Base-by-base conservation (phyloP, 2,888 invertebrate genomes). In the Drosophila paramelanica region DNA sequence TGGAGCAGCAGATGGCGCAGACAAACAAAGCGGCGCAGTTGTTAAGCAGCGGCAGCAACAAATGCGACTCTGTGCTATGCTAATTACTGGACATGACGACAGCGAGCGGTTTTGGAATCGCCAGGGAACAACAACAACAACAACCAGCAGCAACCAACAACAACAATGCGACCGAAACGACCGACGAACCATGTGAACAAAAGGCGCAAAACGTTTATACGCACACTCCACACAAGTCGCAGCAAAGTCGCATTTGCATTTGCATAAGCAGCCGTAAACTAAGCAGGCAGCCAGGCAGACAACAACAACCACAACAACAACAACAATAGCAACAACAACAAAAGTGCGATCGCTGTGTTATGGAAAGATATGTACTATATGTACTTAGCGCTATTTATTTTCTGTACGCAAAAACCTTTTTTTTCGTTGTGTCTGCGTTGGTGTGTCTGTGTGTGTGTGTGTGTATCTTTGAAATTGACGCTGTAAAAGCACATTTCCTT, bases 51-150 rank as follows among this genome's bases (percentile, higher is more conserved):
- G 42, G 33, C 53, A 38, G 13, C 55, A 62, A 36, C 53, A 79
- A 71, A 74, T 78, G 67, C 69, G 73, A 67, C 80, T 85, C 82
- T 77, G 83, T 78, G 86, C 89, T 85, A 85, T 85, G 84, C 88
- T 85, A 85, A 85, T 85, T 85, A 89, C 87, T 83, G 89, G 87
- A 83, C 85, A 89, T 84, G 85, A 84, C 84, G 73, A 71, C 85
- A 73, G 66, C 78, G 72, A 77, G 60, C 60, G 80, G 69, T 81
- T 83, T 80, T 62, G 69, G 81, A 84, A 73, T 65, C 85, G 73
- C 50, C 75, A 67, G 57, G 31, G 49, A 62, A 1, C 33, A 33
- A 33, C 25, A 52, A n/a, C 39, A 58, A 36, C 49, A 62, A 38
- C 57, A 27, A n/a, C 33, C 46, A 39, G 8, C 33, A 50, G 27